Evolutionary conservation across 2,888 invertebrate species (phyloP), one percentile per base, ranked within the genome.

Genomic region (Clepsis dumicolana): DNA sequence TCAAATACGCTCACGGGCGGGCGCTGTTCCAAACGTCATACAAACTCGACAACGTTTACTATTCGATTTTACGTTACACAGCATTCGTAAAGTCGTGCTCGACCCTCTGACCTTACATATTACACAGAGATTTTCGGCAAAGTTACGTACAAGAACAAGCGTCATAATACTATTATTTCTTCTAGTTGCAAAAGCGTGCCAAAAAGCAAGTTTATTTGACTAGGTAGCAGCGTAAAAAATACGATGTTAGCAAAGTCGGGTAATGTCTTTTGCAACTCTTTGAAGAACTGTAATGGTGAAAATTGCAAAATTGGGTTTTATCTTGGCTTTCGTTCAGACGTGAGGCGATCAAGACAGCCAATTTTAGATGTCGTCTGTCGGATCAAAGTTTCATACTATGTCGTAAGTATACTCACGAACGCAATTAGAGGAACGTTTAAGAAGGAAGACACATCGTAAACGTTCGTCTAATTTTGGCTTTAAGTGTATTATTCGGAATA

Each of bases 41-140:
- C n/a, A n/a, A n/a, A n/a, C n/a, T n/a, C n/a, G n/a, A n/a, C n/a
- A n/a, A n/a, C n/a, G n/a, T n/a, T n/a, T n/a, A n/a, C n/a, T n/a
- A n/a, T n/a, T n/a, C n/a, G n/a, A n/a, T n/a, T n/a, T n/a, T n/a
- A n/a, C n/a, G n/a, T n/a, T n/a, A n/a, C n/a, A n/a, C n/a, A n/a
- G n/a, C n/a, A n/a, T n/a, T n/a, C n/a, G n/a, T n/a, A n/a, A n/a
- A n/a, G n/a, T n/a, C n/a, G n/a, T n/a, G n/a, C n/a, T n/a, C n/a
- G n/a, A n/a, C n/a, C n/a, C n/a, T n/a, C n/a, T n/a, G 24, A 61
- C 57, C 63, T 59, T 38, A 56, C 27, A 56, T 24, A 24, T 59
- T 41, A 59, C 59, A 41, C 59, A 24, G 25, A 24, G 59, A 59
- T 41, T 59, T 25, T 16, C 24, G 10, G 14, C 59, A 38, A 41